Evolutionary conservation across 2,888 invertebrate genomes (phyloP).

Genomic region (Conops quadrifasciatus): DNA sequence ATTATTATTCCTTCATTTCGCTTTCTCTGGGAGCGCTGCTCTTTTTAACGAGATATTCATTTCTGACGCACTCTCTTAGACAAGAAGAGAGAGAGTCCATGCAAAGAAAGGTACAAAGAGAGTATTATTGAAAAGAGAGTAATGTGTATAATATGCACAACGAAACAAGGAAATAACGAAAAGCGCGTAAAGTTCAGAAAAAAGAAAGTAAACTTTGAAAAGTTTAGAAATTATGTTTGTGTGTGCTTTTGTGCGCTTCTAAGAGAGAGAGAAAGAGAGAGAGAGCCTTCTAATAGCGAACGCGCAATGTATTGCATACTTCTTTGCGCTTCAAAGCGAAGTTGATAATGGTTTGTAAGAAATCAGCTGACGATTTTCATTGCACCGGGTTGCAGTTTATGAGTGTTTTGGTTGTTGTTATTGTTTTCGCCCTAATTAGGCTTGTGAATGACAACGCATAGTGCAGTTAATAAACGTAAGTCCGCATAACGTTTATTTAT

Average conservation of each 20-base stretch:
- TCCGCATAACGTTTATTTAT: no score
- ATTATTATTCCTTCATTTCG: neutral
- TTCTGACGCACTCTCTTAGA: neutral
- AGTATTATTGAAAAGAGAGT: neutral
- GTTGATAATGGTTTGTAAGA: conserved; percentile 10
- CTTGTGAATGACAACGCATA: neutral
- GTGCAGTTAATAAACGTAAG: no score
- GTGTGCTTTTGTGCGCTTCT: neutral
- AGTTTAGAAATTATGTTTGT: conserved; percentile 17
- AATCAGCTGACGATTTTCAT: conserved; percentile 33
- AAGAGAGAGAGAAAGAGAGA: neutral
- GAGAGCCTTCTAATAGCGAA: neutral
- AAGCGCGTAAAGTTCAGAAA: conserved; percentile 21
- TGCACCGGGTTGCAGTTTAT: neutral
- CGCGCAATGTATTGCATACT: no score
- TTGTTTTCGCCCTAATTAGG: neutral
- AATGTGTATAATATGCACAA: neutral
- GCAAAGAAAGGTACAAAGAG: conserved; percentile 22
- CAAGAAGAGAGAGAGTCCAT: neutral
- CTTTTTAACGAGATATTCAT: neutral
- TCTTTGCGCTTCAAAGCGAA: conserved; percentile 21
- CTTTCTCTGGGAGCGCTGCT: neutral
- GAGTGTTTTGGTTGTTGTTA: neutral
- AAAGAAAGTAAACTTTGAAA: neutral
- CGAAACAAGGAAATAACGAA: conserved; percentile 27